A percentile compares a stretch with the other conserved stretches of the same genome.
phyloP scores from a whole-genome alignment of 2,888 invertebrate genomes.

The Yponomeuta evonymella region DNA sequence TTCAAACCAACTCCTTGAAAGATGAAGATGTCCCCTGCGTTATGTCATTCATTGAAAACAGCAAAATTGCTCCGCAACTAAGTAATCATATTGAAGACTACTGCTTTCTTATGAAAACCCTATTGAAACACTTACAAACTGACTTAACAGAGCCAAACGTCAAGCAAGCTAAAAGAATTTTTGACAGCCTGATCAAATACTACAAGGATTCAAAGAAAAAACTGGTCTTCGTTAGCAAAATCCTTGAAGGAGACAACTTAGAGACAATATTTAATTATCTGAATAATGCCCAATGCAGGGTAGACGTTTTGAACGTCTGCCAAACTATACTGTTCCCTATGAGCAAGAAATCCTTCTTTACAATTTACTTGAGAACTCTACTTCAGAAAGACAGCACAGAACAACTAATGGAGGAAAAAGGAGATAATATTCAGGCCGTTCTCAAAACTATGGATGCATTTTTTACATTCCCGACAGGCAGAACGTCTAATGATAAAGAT shows the following conservation, averaged over 20 bases:
- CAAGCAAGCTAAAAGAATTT: slow-evolving; percentile 34
- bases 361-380: slow-evolving; percentile 53
- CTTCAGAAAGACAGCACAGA: slow-evolving; percentile 57
- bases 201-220: slow-evolving; percentile 62
- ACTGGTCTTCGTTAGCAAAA: slow-evolving; percentile 53
- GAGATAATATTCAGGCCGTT: slow-evolving; percentile 63
- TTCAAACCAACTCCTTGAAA: slow-evolving; percentile 44
- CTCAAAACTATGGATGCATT: slow-evolving; percentile 61
- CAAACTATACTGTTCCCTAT: slow-evolving; percentile 41
- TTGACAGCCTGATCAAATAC: slow-evolving; percentile 45
- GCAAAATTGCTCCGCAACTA: slow-evolving; percentile 47
- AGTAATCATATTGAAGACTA: slow-evolving; percentile 46
- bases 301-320: slow-evolving; percentile 22
- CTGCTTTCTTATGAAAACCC: slow-evolving; percentile 41
- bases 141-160: slow-evolving; percentile 27
- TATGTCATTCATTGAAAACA: slow-evolving; percentile 49
- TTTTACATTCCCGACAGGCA: slow-evolving; percentile 50
- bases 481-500: slow-evolving; percentile 37
- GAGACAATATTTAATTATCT: slow-evolving; percentile 56
- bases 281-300: slow-evolving; percentile 35
- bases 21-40: slow-evolving; percentile 40
- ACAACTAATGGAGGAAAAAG: slow-evolving; percentile 55
- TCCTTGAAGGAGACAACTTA: slow-evolving; percentile 50
- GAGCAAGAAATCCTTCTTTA: slow-evolving; percentile 51
- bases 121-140: slow-evolving; percentile 44